A percentile compares a stretch with the other conserved stretches of the same genome.
Conservation (phyloP, 1,140 invertebrate species). For the Metopolophium dirhodum region DNA sequence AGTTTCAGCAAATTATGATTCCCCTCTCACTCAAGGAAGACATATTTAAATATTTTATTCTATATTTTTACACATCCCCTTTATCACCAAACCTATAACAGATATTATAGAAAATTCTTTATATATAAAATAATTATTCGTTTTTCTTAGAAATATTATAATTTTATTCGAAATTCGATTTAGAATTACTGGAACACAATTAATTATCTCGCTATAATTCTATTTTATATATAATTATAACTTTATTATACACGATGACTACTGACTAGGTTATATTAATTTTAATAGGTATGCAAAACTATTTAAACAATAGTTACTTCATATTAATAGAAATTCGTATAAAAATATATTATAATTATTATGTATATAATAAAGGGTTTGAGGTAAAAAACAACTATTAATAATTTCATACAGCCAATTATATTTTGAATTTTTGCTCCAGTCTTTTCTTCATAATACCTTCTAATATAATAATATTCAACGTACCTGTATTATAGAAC, state of each 20-base stretch:
- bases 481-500: background rate
- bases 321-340: background rate
- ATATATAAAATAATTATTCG: background rate
- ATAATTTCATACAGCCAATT: conserved; percentile 12
- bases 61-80: background rate
- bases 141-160: background rate
- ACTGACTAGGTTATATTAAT: background rate
- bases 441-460: background rate
- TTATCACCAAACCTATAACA: background rate
- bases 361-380: background rate
- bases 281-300: background rate
- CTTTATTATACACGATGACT: background rate
- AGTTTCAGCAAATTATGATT: background rate
- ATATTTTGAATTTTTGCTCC: background rate
- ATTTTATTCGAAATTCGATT: background rate
- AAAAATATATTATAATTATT: background rate
- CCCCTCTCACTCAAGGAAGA: background rate
- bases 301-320: background rate
- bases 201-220: background rate
- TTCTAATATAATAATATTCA: background rate
- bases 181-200: background rate
- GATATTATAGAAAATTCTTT: background rate
- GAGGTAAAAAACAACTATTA: background rate
- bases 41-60: background rate
- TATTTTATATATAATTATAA: background rate